Conservation (phyloP, 2,797 vertebrate genomes). For the Novumbra hubbsi region DNA sequence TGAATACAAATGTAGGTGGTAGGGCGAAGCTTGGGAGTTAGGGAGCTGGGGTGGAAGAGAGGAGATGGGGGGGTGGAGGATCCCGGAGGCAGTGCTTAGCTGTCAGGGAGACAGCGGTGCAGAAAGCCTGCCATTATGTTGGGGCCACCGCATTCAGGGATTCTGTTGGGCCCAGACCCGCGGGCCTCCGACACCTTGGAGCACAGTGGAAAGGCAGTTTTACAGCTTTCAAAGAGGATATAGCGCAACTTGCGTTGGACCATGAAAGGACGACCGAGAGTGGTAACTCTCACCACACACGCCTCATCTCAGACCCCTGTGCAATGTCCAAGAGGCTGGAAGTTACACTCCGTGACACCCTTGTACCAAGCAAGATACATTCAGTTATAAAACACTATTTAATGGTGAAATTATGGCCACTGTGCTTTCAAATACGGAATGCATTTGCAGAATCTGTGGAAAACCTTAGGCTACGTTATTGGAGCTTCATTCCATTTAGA, state of each 20-base stretch:
- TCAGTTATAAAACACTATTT: not conserved
- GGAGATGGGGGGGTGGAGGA: conserved; percentile 29
- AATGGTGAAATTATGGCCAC: conserved; percentile 10
- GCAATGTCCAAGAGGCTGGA: not conserved
- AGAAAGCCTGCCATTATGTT: conserved; percentile 39
- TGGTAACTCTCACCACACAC: not conserved
- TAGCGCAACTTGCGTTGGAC: conserved; percentile 22
- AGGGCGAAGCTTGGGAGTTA: conserved; percentile 20
- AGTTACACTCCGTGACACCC: not conserved
- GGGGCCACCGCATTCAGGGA: conserved; percentile 26
- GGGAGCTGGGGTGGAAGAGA: conserved; percentile 21
- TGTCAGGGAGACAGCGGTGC: conserved; percentile 58
- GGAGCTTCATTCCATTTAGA: conserved; percentile 20
- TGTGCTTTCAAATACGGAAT: conserved; percentile 13
- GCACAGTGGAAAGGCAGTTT: conserved; percentile 34
- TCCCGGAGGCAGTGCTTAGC: conserved; percentile 40
- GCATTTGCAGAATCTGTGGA: conserved; percentile 11
- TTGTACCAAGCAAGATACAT: not conserved
- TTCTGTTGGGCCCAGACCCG: conserved; percentile 24
- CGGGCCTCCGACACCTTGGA: conserved; percentile 40
- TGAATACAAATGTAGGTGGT: conserved; percentile 62
- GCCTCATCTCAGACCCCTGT: not conserved
- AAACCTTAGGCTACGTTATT: conserved; percentile 13
- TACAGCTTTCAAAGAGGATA: conserved; percentile 37
- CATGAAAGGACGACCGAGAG: not conserved